phyloP scores from a whole-genome alignment of 2,888 invertebrate genomes.

The Pheosia gnoma region DNA sequence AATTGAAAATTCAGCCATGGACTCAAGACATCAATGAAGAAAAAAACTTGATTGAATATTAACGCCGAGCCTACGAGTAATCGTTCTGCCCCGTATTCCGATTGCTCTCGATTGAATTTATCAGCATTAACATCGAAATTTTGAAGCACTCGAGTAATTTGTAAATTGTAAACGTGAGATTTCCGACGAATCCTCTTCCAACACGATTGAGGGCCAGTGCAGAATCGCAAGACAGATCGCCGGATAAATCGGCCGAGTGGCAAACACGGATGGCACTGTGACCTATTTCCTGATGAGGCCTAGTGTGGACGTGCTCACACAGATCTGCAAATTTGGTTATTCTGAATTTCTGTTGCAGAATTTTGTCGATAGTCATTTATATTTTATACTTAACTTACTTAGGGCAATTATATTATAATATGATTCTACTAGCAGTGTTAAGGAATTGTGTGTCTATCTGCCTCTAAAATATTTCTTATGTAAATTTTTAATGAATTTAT shows the following conservation, averaged over 20 bases:
- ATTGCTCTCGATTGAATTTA: conserved; percentile 33
- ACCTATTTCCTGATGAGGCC: conserved; percentile 70
- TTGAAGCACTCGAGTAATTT: conserved; percentile 40
- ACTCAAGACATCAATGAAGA: not conserved
- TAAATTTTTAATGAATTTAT: too few species aligned
- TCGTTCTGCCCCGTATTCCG: conserved; percentile 14
- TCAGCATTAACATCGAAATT: conserved; percentile 33
- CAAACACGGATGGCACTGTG: conserved; percentile 62
- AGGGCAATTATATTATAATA: too few species aligned
- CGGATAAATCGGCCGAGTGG: conserved; percentile 49
- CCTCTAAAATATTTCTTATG: too few species aligned
- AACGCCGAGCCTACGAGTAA: too few species aligned
- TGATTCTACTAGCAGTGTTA: too few species aligned
- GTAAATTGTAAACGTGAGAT: conserved; percentile 36
- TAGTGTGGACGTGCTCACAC: conserved; percentile 25
- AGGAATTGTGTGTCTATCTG: too few species aligned
- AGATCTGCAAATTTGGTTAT: conserved; percentile 4
- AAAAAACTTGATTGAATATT: too few species aligned
- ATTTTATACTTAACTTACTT: too few species aligned
- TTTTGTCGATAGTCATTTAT: too few species aligned
- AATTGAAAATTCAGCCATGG: too few species aligned
- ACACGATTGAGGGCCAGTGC: conserved; percentile 21
- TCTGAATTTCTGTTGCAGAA: not conserved
- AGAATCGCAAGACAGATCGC: conserved; percentile 47
- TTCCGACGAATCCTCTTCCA: conserved; percentile 32